Conservation (phyloP, 2,888 invertebrate genomes). For the Lampropteryx suffumata region DNA sequence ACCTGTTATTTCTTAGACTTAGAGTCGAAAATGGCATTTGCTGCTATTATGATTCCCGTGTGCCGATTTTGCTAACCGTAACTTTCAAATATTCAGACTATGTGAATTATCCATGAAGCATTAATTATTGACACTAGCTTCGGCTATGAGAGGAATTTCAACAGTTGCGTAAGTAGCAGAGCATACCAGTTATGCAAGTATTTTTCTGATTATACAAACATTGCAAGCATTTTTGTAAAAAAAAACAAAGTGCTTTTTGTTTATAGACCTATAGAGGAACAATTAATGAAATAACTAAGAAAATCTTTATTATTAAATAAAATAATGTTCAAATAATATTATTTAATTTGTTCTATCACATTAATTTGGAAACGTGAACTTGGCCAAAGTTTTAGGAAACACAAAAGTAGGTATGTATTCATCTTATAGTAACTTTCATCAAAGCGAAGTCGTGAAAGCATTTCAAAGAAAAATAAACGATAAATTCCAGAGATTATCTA, state of each 20-base stretch:
- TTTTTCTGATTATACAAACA: not conserved
- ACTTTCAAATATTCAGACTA: slow-evolving; percentile 61
- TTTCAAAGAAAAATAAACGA: slow-evolving; percentile 13
- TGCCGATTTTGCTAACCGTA: slow-evolving; percentile 46
- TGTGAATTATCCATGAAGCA: slow-evolving; percentile 60
- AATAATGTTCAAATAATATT: too few species aligned
- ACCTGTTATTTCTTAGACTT: not conserved
- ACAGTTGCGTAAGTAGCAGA: slow-evolving; percentile 10
- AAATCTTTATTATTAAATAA: too few species aligned
- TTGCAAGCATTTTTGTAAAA: too few species aligned
- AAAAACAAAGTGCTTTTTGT: too few species aligned
- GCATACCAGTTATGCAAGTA: not conserved
- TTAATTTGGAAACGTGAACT: too few species aligned
- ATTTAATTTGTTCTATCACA: too few species aligned
- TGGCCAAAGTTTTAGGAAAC: too few species aligned
- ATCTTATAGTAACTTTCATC: not conserved
- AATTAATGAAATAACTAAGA: too few species aligned
- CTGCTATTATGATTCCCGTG: not conserved
- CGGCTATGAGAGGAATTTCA: slow-evolving; percentile 44
- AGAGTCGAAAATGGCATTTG: not conserved
- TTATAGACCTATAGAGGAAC: too few species aligned
- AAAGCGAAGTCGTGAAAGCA: not conserved
- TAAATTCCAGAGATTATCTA: slow-evolving; percentile 19
- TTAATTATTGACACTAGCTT: slow-evolving; percentile 59
- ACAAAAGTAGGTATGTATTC: not conserved